These are phyloP conservation scores for Odontamblyopus rebecca DNA, from an alignment of 2,797 vertebrate genomes.

Conservation along the genomic window DNA sequence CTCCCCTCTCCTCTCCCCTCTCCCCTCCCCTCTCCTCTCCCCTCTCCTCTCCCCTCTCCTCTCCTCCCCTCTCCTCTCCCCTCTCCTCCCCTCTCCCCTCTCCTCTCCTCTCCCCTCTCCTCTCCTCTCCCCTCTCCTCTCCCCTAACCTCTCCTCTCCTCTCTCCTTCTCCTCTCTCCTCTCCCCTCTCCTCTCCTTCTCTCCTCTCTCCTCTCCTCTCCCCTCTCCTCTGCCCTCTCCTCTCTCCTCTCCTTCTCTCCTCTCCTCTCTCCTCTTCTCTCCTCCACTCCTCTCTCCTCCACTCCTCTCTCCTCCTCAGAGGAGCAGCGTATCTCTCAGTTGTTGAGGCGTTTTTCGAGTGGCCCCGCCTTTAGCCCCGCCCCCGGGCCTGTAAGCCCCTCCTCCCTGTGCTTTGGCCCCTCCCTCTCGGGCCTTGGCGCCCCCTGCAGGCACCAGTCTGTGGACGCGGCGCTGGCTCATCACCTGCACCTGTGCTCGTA, in stretches of 20 bases:
- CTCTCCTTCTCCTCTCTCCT: conserved; percentile 10
- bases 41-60: background rate
- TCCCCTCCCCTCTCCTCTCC: background rate
- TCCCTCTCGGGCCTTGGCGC: conserved; percentile 46
- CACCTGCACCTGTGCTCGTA: conserved; percentile 98
- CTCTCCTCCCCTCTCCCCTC: background rate
- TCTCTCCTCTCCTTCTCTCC: conserved; percentile 43
- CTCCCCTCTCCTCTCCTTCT: conserved; percentile 35
- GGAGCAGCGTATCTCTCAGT: conserved; percentile 91
- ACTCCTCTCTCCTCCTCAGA: conserved; percentile 65
- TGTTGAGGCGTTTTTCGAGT: conserved; percentile 91
- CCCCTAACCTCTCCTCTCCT: background rate
- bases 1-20: background rate
- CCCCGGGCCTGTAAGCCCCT: background rate
- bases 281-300: background rate
- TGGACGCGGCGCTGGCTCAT: conserved; percentile 93
- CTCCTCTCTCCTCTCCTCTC: background rate
- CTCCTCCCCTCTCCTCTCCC: background rate
- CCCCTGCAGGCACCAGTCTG: conserved; percentile 82
- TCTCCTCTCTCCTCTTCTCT: conserved; percentile 44
- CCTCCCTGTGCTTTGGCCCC: background rate
- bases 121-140: background rate
- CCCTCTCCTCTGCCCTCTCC: conserved; percentile 7
- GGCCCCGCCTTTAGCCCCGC: conserved; percentile 73
- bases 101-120: background rate